Evolutionary conservation across 2,888 invertebrate species (phyloP), one percentile per base, ranked within the genome.

Genomic region (Iselma pallidipennis): DNA sequence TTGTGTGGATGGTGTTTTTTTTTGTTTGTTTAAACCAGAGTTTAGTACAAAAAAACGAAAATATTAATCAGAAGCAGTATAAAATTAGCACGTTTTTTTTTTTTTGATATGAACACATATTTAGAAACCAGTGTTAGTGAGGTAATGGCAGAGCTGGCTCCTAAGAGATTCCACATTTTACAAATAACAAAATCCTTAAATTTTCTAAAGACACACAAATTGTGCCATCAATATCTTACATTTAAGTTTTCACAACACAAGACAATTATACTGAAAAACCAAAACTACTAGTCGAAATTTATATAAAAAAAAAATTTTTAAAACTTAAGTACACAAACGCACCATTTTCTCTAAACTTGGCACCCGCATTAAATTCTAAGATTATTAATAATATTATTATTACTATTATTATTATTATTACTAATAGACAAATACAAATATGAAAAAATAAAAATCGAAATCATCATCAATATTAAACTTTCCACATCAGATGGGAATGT

Each of bases 71-170:
- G 72, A 75, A 76, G 72, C 73, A 73, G 71, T 74, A 78, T 68
- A 77, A 78, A 77, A 75, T 77, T 74, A 73, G 73, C 66, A 64
- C 68, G 59, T 33, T 63, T 42, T 19, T 19, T 33, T 66, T 65
- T 63, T 66, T 71, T 70, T 78, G 77, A 78, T 78, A 78, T 79
- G 80, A 79, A 80, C 80, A 80, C 80, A 79, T 70, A 63, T 76
- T 77, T 71, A 74, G 75, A 76, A 74, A 78, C 73, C 72, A 69
- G 69, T 72, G 75, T 76, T 75, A 73, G 74, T 74, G 75, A 78
- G 78, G 77, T 78, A 77, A 78, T 78, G 79, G 78, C 79, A 79
- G 78, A 78, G 76, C 75, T 74, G 73, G 73, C 69, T 76, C 70
- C 70, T 71, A 70, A 45, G 74, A 77, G 76, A 78, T 78, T 79